phyloP scores from a whole-genome alignment of 2,113 vertebrate genomes.

The Scomber japonicus region DNA sequence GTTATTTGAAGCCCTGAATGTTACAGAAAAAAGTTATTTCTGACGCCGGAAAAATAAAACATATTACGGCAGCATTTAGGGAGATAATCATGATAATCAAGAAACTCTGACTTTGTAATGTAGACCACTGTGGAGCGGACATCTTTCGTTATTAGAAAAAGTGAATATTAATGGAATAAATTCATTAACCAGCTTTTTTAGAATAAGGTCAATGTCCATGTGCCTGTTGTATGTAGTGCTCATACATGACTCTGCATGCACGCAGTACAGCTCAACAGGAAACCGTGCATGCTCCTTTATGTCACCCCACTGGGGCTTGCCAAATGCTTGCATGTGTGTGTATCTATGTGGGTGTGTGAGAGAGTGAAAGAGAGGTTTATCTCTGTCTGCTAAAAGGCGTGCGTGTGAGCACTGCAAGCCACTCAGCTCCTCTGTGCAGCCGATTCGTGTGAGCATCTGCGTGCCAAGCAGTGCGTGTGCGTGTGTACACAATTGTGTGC shows the following conservation, averaged over 20 bases:
- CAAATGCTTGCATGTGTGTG: conserved; percentile 66
- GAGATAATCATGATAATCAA: no score
- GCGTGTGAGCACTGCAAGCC: conserved; percentile 76
- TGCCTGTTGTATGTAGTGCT: conserved; percentile 33
- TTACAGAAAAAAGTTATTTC: no score
- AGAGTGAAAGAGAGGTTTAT: conserved; percentile 76
- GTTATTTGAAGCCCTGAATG: no score
- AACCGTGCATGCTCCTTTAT: conserved; percentile 69
- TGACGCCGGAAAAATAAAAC: no score
- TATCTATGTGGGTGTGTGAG: conserved; percentile 43
- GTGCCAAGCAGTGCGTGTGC: conserved; percentile 57
- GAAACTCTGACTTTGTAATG: no score
- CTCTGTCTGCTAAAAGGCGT: conserved; percentile 76
- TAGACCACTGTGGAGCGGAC: not conserved
- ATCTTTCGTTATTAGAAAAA: no score
- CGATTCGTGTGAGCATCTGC: conserved; percentile 71
- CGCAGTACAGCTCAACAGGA: conserved; percentile 61
- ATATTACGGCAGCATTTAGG: no score
- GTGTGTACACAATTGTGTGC: conserved; percentile 38
- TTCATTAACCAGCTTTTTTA: not conserved
- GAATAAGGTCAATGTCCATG: conserved; percentile 34
- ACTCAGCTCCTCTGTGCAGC: conserved; percentile 70
- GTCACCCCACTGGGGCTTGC: conserved; percentile 59
- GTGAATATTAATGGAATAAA: not conserved
- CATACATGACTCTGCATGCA: conserved; percentile 52